phyloP scores from a whole-genome alignment of 2,888 invertebrate genomes.

The Taphrorychus bicolor region DNA sequence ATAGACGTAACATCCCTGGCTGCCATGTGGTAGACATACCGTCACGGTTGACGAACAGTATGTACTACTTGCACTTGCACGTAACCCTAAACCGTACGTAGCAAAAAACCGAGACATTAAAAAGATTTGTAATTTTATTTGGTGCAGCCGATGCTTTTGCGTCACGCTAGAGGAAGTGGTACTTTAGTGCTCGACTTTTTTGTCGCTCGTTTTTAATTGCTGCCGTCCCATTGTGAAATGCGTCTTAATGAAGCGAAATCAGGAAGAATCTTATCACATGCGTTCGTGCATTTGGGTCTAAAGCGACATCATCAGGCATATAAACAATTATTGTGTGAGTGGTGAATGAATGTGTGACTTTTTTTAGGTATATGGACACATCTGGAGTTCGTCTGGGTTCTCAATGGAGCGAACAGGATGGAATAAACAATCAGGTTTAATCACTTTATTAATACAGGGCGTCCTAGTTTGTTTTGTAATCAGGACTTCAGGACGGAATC shows the following conservation, averaged over 20 bases:
- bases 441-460: background rate
- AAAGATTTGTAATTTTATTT: slow-evolving; percentile 32
- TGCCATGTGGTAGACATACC: slow-evolving; percentile 10
- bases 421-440: background rate
- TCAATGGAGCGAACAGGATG: too few relatives aligned
- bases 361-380: too few relatives aligned
- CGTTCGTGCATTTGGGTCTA: background rate
- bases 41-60: background rate
- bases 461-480: too few relatives aligned
- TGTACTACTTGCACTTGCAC: slow-evolving; percentile 2
- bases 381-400: too few relatives aligned
- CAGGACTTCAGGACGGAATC: too few relatives aligned
- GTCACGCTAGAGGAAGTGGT: slow-evolving; percentile 30
- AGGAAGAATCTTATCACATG: slow-evolving; percentile 16
- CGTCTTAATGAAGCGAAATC: slow-evolving; percentile 25
- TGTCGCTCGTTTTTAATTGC: slow-evolving; percentile 26
- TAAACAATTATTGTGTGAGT: background rate
- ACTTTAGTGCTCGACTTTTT: slow-evolving; percentile 9
- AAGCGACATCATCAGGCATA: background rate
- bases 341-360: background rate
- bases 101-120: slow-evolving; percentile 25
- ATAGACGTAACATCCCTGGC: too few relatives aligned
- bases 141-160: slow-evolving; percentile 15
- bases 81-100: background rate
- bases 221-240: slow-evolving; percentile 12